Evolutionary conservation across 2,797 vertebrate species (phyloP).

Genomic region (Xiphorhynchus erythropygius): DNA sequence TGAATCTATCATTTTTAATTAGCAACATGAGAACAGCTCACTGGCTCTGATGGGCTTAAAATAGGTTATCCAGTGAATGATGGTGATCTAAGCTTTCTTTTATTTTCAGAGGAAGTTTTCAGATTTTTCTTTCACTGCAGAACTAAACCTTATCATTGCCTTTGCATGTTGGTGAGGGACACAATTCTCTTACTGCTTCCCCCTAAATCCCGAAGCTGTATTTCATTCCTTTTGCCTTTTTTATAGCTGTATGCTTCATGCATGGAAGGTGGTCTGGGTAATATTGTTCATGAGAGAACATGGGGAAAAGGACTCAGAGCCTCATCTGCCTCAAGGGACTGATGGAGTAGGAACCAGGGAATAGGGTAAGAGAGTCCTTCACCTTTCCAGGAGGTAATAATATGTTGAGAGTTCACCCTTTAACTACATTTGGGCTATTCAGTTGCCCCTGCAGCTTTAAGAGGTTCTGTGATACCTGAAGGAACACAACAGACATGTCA

Average conservation of each 20-base stretch:
- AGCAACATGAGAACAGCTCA: slow-evolving; percentile 38
- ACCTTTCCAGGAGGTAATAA: background rate
- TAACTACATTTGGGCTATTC: background rate
- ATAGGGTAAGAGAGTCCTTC: background rate
- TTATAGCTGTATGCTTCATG: background rate
- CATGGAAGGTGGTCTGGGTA: background rate
- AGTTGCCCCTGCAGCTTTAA: background rate
- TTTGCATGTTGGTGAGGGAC: background rate
- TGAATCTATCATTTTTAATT: slow-evolving; percentile 70
- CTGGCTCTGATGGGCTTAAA: slow-evolving; percentile 57
- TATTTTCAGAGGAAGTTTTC: slow-evolving; percentile 41
- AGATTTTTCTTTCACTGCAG: background rate
- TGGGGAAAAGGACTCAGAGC: background rate
- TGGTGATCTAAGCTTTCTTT: slow-evolving; percentile 54
- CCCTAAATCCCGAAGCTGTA: background rate
- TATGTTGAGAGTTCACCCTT: background rate
- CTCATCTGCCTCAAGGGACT: background rate
- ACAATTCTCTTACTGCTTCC: background rate
- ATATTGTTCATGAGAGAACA: background rate
- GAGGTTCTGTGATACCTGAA: background rate
- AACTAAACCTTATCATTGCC: background rate
- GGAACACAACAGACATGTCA: background rate
- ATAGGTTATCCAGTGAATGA: slow-evolving; percentile 55
- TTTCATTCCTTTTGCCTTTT: background rate
- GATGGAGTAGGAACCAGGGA: background rate